Conservation (phyloP, 2,113 vertebrate genomes). For the Sylvicapra grimmia region DNA sequence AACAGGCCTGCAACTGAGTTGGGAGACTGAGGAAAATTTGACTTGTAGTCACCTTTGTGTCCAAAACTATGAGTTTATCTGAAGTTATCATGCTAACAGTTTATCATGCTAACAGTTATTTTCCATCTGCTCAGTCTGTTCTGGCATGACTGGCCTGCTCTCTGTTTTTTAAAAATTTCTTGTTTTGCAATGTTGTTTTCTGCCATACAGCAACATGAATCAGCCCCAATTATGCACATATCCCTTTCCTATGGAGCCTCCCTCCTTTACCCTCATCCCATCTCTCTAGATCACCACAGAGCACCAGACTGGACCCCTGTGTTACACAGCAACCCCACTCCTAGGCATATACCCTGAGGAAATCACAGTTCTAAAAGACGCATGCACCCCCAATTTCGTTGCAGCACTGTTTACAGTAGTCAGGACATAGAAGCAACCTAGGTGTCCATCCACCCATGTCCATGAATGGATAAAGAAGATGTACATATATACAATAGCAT, state of each 20-base stretch:
- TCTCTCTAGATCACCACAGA: background rate
- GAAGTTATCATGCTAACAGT: background rate
- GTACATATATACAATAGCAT: background rate
- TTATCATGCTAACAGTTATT: background rate
- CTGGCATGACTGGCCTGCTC: background rate
- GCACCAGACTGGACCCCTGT: background rate
- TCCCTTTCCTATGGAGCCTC: background rate
- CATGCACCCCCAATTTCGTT: background rate
- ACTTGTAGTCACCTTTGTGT: background rate
- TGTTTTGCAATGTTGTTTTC: background rate
- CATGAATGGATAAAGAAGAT: background rate
- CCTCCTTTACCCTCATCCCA: background rate
- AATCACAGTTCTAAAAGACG: background rate
- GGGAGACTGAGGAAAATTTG: background rate
- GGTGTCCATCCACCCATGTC: background rate
- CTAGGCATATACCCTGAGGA: background rate
- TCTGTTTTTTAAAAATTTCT: background rate
- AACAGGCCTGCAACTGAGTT: background rate
- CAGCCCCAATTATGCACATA: background rate
- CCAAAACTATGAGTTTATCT: background rate
- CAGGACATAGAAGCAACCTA: background rate
- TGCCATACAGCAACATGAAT: background rate
- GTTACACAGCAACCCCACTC: background rate
- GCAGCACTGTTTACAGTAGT: background rate
- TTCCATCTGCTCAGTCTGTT: background rate